Conservation (phyloP, 2,113 vertebrate species). For the Pteronura brasiliensis region DNA sequence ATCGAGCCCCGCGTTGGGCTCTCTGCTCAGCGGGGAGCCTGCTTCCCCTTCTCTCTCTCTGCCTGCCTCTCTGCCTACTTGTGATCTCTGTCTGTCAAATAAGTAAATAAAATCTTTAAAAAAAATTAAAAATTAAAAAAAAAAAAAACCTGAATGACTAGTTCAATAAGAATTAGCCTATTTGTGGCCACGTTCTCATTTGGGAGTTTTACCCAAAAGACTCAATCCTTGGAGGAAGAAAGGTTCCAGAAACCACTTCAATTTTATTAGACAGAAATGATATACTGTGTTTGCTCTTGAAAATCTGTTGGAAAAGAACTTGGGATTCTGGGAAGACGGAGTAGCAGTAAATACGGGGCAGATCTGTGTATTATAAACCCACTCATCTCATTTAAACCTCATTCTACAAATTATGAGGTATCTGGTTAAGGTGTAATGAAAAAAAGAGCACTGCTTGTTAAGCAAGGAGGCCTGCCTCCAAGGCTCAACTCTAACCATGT, state of each 20-base stretch:
- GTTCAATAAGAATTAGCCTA: conserved; percentile 4
- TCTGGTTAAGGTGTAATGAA: background rate
- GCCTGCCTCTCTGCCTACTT: no score
- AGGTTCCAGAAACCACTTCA: background rate
- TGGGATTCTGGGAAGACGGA: background rate
- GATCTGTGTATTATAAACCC: background rate
- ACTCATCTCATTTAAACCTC: background rate
- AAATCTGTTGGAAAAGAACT: background rate
- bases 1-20: no score
- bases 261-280: conserved; percentile 3
- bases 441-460: background rate
- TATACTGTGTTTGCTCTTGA: background rate
- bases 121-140: background rate
- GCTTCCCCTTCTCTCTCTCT: no score
- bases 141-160: background rate
- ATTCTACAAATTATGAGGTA: background rate
- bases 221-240: background rate
- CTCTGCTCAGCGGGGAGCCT: no score
- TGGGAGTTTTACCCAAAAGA: background rate
- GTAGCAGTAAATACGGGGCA: background rate
- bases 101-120: no score
- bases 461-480: background rate
- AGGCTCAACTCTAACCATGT: background rate
- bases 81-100: no score
- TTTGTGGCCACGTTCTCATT: background rate